Conservation (phyloP, 2,888 invertebrate genomes). For the Thecocarcelia acutangulata region DNA sequence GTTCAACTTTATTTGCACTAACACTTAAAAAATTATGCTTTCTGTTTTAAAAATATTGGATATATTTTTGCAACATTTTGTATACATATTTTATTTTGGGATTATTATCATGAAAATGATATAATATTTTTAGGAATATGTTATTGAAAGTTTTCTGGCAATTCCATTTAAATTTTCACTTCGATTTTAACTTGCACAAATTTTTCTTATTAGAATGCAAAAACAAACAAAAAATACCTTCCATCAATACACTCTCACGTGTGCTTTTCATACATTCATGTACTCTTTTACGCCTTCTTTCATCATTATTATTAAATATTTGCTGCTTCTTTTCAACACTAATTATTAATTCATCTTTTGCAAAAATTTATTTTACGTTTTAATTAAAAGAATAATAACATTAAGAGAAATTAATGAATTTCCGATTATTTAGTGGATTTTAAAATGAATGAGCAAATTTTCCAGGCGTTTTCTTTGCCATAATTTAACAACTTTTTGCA, state of each 20-base stretch:
- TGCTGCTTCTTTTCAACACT: constrained; percentile 31
- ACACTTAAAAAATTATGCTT: constrained; percentile 10
- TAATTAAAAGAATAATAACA: background rate
- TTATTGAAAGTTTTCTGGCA: constrained; percentile 1
- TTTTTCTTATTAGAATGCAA: constrained; percentile 60
- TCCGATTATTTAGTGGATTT: background rate
- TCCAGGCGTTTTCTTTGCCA: constrained; percentile 26
- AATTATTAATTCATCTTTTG: constrained; percentile 37
- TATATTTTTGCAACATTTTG: background rate
- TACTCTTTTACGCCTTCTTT: constrained; percentile 22
- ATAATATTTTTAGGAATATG: background rate
- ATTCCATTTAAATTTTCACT: background rate
- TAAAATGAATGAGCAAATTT: background rate
- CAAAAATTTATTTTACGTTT: constrained; percentile 15
- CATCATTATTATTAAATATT: constrained; percentile 29
- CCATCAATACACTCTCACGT: background rate
- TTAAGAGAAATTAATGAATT: constrained; percentile 1
- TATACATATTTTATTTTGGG: background rate
- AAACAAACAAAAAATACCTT: constrained; percentile 10
- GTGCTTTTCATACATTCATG: constrained; percentile 1
- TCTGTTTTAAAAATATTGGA: background rate
- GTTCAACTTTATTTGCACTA: constrained; percentile 12
- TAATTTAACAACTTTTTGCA: constrained; percentile 29
- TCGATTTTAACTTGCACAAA: constrained; percentile 30
- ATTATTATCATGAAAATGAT: constrained; percentile 12